Evolutionary conservation across 1,140 invertebrate genomes (phyloP), one percentile per base, ranked within the genome.

Genomic region (Bombus soroeensis): DNA sequence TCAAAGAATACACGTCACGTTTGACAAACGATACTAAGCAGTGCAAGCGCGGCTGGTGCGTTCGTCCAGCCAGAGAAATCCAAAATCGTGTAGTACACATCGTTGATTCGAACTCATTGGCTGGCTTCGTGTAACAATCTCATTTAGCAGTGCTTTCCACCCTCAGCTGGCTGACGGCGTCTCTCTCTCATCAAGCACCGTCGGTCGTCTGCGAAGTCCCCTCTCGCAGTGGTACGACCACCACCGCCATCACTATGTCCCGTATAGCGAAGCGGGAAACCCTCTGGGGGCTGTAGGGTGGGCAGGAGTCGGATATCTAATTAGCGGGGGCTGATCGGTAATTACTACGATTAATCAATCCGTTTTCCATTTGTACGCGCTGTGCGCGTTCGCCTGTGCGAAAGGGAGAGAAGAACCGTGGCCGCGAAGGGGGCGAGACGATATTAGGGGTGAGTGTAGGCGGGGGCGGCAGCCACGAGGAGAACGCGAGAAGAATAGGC

Each of bases 281-380:
- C 89, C 94, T 94, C 93, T 89, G 89, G 93, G 93, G 91, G 88
- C 91, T 87, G 88, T 86, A 90, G 90, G 92, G 89, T 90, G 87
- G 81, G 70, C 78, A 93, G 90, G 89, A 95, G 93, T 94, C 92
- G 94, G 95, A 95, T 95, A 95, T 95, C 95, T 95, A 95, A 95
- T 95, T 95, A 95, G 94, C 94, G 93, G 94, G 94, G 94, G 94
- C 92, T 94, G 94, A 95, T 95, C 94, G 93, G 94, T 95, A 95
- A 95, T 95, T 95, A 95, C 95, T 93, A 93, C 95, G 94, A 95
- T 95, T 95, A 95, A 95, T 95, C 95, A 95, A 95, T 95, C 95
- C 95, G 94, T 94, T 95, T 95, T 95, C 95, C 95, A 95, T 95
- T 95, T 95, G 93, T 93, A 92, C 87, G 90, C 83, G 83, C 76